phyloP scores from a whole-genome alignment of 2,888 invertebrate genomes.

The Microchrysa polita region DNA sequence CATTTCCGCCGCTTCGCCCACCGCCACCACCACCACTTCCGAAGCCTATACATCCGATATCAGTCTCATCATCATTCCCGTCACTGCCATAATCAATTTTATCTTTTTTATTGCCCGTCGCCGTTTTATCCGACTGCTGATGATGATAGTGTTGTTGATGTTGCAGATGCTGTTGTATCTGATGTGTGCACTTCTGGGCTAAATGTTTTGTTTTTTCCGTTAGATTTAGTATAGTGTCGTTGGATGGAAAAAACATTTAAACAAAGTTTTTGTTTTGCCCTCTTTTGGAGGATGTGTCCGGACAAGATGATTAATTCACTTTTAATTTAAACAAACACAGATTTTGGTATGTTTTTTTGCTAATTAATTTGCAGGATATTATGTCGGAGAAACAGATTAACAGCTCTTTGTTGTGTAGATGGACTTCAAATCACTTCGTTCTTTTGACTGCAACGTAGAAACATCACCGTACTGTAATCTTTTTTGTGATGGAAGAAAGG shows the following conservation, averaged over 20 bases:
- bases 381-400: not conserved
- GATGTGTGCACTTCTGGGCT: constrained; percentile 61
- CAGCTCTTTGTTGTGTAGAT: not conserved
- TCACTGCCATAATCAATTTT: constrained; percentile 49
- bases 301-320: not conserved
- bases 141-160: constrained; percentile 51
- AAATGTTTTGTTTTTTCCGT: constrained; percentile 57
- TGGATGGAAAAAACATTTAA: constrained; percentile 60
- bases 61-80: constrained; percentile 55
- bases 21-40: not conserved
- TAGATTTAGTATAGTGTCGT: constrained; percentile 57
- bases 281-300: too few relatives aligned
- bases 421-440: constrained; percentile 23
- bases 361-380: not conserved
- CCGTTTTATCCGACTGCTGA: constrained; percentile 46
- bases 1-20: not conserved
- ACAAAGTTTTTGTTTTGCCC: constrained; percentile 34
- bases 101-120: constrained; percentile 32
- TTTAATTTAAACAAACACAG: constrained; percentile 9
- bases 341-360: too few relatives aligned
- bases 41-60: constrained; percentile 6
- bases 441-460: constrained; percentile 8
- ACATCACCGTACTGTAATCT: constrained; percentile 18
- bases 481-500: not conserved
- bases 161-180: constrained; percentile 53